Evolutionary conservation across 1,140 invertebrate genomes (phyloP), one percentile per base, ranked within the genome.

Genomic region (Trissolcus basalis): DNA sequence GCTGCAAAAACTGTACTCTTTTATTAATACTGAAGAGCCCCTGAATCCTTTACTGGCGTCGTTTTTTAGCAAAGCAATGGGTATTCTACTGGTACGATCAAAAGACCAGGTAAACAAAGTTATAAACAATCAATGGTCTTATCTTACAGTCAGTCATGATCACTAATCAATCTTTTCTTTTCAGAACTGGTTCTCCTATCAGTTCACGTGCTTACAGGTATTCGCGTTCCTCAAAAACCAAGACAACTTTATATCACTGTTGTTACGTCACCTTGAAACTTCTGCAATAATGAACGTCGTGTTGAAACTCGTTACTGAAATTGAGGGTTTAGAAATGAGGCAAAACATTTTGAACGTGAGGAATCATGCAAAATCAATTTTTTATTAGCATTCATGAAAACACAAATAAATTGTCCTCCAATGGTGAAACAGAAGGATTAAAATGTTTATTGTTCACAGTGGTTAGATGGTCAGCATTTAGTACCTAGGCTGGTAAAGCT

Each of bases 271-370:
- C 89, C 92, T 98, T 79, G 93, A 95, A 79, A 98, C 96, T 33
- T 98, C 96, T 12, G 96, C 97, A 73, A 96, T 98, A 80, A 97
- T 97, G 92, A 97, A 98, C 91, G 91, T 97, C 63, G 91, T 97
- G 74, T 91, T 96, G 71, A 94, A 96, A 87, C 91, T 97, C 68
- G 91, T 97, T 82, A 96, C 95, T 45, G 92, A 95, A 86, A 92
- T 97, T 44, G 94, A 96, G 84, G 93, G 92, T 61, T 89, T 89
- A 69, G 93, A 95, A 81, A 92, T 93, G 86, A 92, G 93, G 81
- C 91, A 92, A 86, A 94, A 94, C 88, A 91, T 97, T 82, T 91
- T 96, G 83, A 93, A 94, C 88, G 96, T 97, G 89, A 90, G 80
- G 64, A n/a, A n/a, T n/a, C n/a, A n/a, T n/a, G n/a, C n/a, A n/a